A percentile compares a stretch with the other conserved stretches of the same genome.
phyloP scores from a whole-genome alignment of 1,140 invertebrate genomes.

The Lineus longissimus region DNA sequence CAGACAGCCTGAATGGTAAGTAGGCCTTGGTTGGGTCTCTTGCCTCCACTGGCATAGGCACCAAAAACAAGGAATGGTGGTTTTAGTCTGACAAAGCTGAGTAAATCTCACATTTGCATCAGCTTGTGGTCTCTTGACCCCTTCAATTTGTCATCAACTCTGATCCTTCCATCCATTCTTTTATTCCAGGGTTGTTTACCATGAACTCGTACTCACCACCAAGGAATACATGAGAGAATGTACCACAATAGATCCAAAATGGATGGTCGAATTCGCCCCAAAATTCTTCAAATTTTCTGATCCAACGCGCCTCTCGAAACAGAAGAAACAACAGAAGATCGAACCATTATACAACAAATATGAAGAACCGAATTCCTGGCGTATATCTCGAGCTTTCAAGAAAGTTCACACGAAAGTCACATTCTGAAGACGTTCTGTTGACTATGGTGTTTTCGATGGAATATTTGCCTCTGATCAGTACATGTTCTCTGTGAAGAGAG shows the following conservation, averaged over 20 bases:
- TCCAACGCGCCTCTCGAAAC: slow-evolving; percentile 96
- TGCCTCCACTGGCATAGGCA: no score
- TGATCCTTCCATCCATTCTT: slow-evolving; percentile 16
- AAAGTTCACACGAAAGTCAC: slow-evolving; percentile 55
- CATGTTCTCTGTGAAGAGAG: no score
- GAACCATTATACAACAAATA: slow-evolving; percentile 99
- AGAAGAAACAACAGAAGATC: slow-evolving; percentile 97
- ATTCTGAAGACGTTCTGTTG: no score
- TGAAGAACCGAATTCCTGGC: slow-evolving; percentile 98
- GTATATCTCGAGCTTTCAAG: slow-evolving; percentile 76
- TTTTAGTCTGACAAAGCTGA: no score
- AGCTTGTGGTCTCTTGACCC: no score
- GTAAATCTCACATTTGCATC: no score
- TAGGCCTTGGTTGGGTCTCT: no score
- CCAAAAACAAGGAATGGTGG: no score
- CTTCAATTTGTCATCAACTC: no score
- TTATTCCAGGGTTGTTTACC: slow-evolving; percentile 85
- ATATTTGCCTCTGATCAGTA: no score
- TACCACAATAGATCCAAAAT: slow-evolving; percentile 97
- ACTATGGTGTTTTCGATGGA: no score
- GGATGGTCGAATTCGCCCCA: slow-evolving; percentile 98
- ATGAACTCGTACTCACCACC: slow-evolving; percentile 97
- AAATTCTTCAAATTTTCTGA: slow-evolving; percentile 99
- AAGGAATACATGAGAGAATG: slow-evolving; percentile 99
- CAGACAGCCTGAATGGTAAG: slow-evolving; percentile 93